Base-by-base conservation (phyloP, 1,140 invertebrate species). In the Araneus ventricosus region DNA sequence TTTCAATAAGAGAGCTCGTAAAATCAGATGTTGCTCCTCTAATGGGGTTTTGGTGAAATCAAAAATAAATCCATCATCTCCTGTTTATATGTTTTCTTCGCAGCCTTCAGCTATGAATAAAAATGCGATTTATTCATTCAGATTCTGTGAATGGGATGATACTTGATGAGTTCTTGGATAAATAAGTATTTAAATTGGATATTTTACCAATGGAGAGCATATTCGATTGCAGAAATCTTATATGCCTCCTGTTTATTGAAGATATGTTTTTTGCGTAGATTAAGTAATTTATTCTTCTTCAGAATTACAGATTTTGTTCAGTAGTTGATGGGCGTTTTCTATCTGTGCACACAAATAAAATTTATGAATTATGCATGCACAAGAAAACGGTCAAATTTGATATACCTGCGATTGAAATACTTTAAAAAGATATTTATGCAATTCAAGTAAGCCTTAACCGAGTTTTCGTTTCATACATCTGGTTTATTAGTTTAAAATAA, bases 151-250 rank as follows among this genome's bases (percentile, higher is more conserved):
- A 59, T 59, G 24, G 27, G 63, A 27, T 5, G 63, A n/a, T 24
- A 30, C 27, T 63, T 67, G 24, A 67, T 67, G 63, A 30, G 63
- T 27, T 8, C 24, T 30, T 3, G 8, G 63, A 67, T 67, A 67
- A 67, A 67, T 67, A 67, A 67, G 63, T 67, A 67, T 67, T 67
- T n/a, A 67, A 67, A 67, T 67, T 67, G 8, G n/a, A 67, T n/a
- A 14, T 67, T 63, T 67, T 27, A 67, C n/a, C 6, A n/a, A 14
- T 67, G 63, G 27, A 67, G 14, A 67, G 14, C 5, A 63, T n/a
- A 67, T 67, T 67, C 6, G 8, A 3, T 67, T 67, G 6, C 63
- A 14, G 1, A 67, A 27, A 14, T 67, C 27, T 3, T 67, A n/a
- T 67, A 30, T 8, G 0, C 0, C n/a, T 67, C 45, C 10, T 52